These are phyloP conservation scores for Solenopsis fugax DNA, from an alignment of 1,140 invertebrate genomes.

Conservation along the genomic window DNA sequence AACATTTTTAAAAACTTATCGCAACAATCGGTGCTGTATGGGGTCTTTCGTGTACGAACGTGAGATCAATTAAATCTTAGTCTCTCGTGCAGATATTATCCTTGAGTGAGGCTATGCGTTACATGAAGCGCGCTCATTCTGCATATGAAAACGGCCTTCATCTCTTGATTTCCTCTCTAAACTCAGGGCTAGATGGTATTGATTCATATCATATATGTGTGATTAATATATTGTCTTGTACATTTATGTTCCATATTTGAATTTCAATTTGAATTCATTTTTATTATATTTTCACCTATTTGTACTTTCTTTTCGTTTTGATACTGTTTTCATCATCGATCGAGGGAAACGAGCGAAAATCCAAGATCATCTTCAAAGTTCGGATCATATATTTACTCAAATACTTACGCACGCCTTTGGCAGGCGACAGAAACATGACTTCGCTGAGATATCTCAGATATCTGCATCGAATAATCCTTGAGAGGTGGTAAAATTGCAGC, in stretches of 20 bases:
- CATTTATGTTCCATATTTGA: background rate
- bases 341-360: background rate
- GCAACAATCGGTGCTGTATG: no score
- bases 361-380: background rate
- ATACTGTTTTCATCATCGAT: background rate
- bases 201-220: background rate
- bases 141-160: background rate
- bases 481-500: background rate
- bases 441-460: background rate
- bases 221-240: background rate
- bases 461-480: background rate
- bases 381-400: background rate
- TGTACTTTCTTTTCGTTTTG: no score
- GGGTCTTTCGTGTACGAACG: no score
- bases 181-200: background rate
- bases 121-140: background rate
- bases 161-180: constrained; percentile 33
- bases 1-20: no score
- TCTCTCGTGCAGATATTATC: background rate
- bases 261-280: background rate
- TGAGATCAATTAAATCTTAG: no score
- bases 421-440: background rate
- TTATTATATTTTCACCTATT: background rate
- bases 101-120: background rate
- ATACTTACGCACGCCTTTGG: background rate